These are phyloP conservation scores for Lepidurus packardi DNA, from an alignment of 1,140 invertebrate genomes.

Conservation along the genomic window DNA sequence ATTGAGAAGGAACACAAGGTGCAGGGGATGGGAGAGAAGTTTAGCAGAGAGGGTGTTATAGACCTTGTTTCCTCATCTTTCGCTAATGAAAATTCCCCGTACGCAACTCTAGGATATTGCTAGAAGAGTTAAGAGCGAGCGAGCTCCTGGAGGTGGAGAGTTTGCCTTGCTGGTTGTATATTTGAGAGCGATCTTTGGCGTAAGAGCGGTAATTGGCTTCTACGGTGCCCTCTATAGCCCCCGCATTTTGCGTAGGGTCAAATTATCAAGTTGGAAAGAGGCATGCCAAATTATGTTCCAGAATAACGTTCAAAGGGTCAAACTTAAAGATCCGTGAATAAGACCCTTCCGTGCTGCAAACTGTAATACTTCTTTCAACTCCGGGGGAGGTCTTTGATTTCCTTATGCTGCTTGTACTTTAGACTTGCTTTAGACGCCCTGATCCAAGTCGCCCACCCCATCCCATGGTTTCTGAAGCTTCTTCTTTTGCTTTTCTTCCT, in stretches of 20 bases:
- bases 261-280: neutral
- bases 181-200: neutral
- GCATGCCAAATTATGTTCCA: neutral
- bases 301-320: neutral
- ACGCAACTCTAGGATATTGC: neutral
- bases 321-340: neutral
- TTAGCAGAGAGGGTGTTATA: neutral
- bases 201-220: conserved; percentile 10
- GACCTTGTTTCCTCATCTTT: conserved; percentile 2
- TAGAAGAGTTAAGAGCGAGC: neutral
- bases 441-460: neutral
- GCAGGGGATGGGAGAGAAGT: neutral
- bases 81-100: conserved; percentile 1
- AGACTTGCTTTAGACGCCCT: neutral
- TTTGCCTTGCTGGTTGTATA: neutral
- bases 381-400: neutral
- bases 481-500: neutral
- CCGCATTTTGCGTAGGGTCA: neutral
- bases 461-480: neutral
- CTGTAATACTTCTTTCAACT: neutral
- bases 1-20: neutral
- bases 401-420: too few relatives aligned
- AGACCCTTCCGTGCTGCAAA: too few relatives aligned
- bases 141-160: neutral
- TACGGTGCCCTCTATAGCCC: neutral